Base-by-base conservation (phyloP, 2,113 vertebrate species). In the Mungos mungo region DNA sequence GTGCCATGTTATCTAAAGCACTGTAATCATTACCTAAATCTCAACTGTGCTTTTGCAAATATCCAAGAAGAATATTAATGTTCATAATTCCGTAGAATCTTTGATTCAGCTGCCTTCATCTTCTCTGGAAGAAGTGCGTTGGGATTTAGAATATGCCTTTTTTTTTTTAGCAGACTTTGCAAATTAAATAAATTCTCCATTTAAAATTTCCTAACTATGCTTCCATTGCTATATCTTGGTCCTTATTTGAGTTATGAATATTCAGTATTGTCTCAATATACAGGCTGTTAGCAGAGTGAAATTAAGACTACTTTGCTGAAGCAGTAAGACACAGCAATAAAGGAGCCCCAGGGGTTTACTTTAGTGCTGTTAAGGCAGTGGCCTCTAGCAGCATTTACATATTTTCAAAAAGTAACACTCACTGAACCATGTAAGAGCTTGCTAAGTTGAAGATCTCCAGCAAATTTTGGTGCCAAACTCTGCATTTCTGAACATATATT, bases 141-240 rank as follows among this genome's bases (percentile, higher is more conserved):
- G 83, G 12, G 45, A 63, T 52, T 93, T 45, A 31, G 60, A 10
- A 52, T 57, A 83, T 93, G 27, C 38, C 68, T 71, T 69, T 47
- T 41, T 41, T 41, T 41, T 95, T 96, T 96, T 66, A 90, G 12
- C 50, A 41, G 41, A 69, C 63, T 95, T 91, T 92, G 14, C 63
- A 91, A 93, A 81, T 71, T 97, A 82, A 93, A 92, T 33, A 80
- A 89, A 45, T 54, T 95, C 29, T 80, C 13, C 18, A 21, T 84
- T 90, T 85, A 5, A 41, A 87, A 88, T 63, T 84, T 21, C 63
- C 21, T 38, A 83, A n/a, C 54, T 29, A 25, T 60, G 57, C 23
- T 50, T 88, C 11, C 9, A 35, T 50, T 90, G 50, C 50, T 9
- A 25, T 85, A 33, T 31, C 35, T 31, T 69, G 57, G n/a, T 35